These are phyloP conservation scores for Dicyema japonicum DNA, from an alignment of 1,140 invertebrate genomes.

Conservation along the genomic window DNA sequence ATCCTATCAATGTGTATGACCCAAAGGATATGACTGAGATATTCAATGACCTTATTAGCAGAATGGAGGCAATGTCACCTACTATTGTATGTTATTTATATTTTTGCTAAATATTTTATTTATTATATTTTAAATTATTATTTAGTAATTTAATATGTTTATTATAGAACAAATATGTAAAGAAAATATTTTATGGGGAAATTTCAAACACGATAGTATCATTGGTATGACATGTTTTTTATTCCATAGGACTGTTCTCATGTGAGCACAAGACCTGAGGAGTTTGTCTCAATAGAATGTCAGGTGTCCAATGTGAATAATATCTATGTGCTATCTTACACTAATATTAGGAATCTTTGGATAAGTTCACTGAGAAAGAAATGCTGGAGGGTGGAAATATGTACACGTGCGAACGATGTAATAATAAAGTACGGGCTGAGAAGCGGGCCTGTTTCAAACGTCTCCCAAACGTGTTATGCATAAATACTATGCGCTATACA, in stretches of 20 bases:
- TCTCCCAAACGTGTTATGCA: constrained; percentile 57
- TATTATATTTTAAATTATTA: neutral
- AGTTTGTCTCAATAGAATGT: constrained; percentile 72
- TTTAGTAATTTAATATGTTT: neutral
- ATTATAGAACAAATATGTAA: constrained; percentile 27
- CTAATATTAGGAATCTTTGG: constrained; percentile 43
- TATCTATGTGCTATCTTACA: no score
- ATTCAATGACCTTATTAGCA: constrained; percentile 71
- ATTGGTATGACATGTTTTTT: constrained; percentile 4
- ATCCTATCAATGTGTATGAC: constrained; percentile 66
- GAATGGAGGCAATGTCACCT: constrained; percentile 69
- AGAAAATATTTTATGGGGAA: constrained; percentile 57
- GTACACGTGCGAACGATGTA: constrained; percentile 74
- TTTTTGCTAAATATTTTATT: constrained; percentile 1
- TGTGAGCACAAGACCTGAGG: constrained; percentile 59
- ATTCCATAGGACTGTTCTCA: constrained; percentile 45
- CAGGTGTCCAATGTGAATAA: constrained; percentile 80
- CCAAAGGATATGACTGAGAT: constrained; percentile 94
- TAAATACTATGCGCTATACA: constrained; percentile 86
- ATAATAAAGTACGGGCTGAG: constrained; percentile 63
- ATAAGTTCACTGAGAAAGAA: constrained; percentile 76
- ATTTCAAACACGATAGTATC: constrained; percentile 74
- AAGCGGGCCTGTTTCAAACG: constrained; percentile 73
- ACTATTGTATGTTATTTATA: constrained; percentile 25
- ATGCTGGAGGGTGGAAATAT: constrained; percentile 79